phyloP scores from a whole-genome alignment of 2,797 vertebrate species.

The Geotrypetes seraphini region DNA sequence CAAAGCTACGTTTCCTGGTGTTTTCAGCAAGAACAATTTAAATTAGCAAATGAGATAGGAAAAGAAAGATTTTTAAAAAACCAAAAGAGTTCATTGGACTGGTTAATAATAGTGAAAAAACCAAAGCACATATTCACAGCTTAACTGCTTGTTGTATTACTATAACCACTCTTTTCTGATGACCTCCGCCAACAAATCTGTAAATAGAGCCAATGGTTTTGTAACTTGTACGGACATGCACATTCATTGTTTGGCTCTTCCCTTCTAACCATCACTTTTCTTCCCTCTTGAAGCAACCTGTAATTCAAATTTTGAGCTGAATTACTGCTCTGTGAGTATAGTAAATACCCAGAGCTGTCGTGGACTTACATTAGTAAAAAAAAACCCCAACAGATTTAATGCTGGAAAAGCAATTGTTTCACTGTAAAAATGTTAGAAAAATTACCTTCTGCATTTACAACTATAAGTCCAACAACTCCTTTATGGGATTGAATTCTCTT shows the following conservation, averaged over 20 bases:
- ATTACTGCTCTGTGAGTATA: too few relatives aligned
- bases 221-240: neutral
- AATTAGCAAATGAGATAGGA: too few relatives aligned
- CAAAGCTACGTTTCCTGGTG: too few relatives aligned
- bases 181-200: neutral
- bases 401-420: too few relatives aligned
- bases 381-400: too few relatives aligned
- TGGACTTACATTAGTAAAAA: too few relatives aligned
- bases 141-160: constrained; percentile 3
- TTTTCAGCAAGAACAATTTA: too few relatives aligned
- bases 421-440: too few relatives aligned
- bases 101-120: neutral
- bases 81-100: neutral
- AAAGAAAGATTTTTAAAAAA: too few relatives aligned
- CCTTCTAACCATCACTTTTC: neutral
- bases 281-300: too few relatives aligned
- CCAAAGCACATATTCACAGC: neutral
- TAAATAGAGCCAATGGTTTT: neutral
- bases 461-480: constrained; percentile 59
- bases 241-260: constrained; percentile 1
- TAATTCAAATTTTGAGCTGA: too few relatives aligned
- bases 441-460: constrained; percentile 61
- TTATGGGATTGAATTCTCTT: constrained; percentile 65
- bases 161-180: neutral
- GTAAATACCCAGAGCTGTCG: too few relatives aligned